Evolutionary conservation across 2,113 vertebrate genomes (phyloP), one percentile per base, ranked within the genome.

Genomic region (Nerophis ophidion): DNA sequence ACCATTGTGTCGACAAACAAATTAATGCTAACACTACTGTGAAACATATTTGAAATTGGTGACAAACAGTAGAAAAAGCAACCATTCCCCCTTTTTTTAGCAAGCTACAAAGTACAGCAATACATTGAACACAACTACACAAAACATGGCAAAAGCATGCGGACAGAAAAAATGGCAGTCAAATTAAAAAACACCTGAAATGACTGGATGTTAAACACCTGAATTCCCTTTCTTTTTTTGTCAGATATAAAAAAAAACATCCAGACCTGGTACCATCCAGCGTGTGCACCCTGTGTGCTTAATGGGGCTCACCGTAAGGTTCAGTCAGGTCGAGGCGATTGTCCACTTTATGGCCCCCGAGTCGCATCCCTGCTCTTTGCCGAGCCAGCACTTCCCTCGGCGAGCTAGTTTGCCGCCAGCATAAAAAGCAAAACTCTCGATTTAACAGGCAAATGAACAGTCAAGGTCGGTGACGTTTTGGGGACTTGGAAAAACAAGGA

Each of bases 341-440:
- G 54, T 56, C 54, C 54, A 56, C 54, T 56, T 56, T 56, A 56
- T 56, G 54, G 54, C n/a, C 36, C 54, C 36, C 42, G 45, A 52
- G 48, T 13, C 16, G 45, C 54, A 74, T 15, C 8, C n/a, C 15
- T 13, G n/a, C 54, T 42, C 11, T 56, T 56, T 56, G 54, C 54
- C 44, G 54, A 44, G 54, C 38, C 38, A 19, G 54, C 54, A 19
- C 17, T 59, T 57, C 19, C 15, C 26, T 45, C 12, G 33, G 42
- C 17, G 26, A 34, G 42, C 17, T 57, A 15, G 42, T 57, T 59
- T 59, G 17, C 26, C 8, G 26, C 14, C 8, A 47, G 44, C 33
- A 47, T 10, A 35, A 58, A 58, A 56, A 40, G 8, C 26, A 47
- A 48, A 58, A 59, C 57, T 58, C 26, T 35, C 26, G 7, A 47